These are phyloP conservation scores for Tiliqua scincoides DNA, from an alignment of 2,113 vertebrate genomes.

Conservation along the genomic window DNA sequence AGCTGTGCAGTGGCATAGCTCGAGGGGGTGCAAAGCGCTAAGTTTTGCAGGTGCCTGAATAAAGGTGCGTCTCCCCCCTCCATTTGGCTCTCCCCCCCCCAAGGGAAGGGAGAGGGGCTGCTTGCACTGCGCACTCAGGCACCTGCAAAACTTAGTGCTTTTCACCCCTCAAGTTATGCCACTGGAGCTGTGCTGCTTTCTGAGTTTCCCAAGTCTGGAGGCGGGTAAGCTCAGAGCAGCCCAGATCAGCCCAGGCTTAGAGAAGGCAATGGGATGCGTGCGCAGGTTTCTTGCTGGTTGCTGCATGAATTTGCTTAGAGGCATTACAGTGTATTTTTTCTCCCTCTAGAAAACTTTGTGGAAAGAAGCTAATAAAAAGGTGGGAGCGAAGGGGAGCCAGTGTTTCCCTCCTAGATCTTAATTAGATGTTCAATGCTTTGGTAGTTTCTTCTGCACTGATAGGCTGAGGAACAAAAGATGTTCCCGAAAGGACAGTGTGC, in stretches of 20 bases:
- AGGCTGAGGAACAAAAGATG: conserved; percentile 28
- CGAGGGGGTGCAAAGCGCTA: no score
- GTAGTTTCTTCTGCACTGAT: not conserved
- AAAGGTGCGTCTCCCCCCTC: no score
- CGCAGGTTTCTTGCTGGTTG: not conserved
- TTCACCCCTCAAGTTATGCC: no score
- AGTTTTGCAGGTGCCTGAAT: no score
- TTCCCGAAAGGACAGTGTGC: not conserved
- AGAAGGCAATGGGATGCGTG: not conserved
- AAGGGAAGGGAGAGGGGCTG: no score
- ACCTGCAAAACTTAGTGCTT: no score
- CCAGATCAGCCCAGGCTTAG: not conserved
- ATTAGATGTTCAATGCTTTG: not conserved
- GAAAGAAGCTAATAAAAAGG: not conserved
- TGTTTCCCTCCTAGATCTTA: not conserved
- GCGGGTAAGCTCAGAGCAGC: not conserved
- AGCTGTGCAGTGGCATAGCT: no score
- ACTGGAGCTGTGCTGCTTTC: not conserved
- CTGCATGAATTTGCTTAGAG: not conserved
- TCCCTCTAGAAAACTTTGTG: not conserved
- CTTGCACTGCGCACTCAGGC: no score
- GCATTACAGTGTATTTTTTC: not conserved
- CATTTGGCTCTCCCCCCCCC: no score
- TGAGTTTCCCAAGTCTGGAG: no score
- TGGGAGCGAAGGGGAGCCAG: not conserved